Conservation (phyloP, 2,113 vertebrate species). For the Coracopsis vasa region DNA sequence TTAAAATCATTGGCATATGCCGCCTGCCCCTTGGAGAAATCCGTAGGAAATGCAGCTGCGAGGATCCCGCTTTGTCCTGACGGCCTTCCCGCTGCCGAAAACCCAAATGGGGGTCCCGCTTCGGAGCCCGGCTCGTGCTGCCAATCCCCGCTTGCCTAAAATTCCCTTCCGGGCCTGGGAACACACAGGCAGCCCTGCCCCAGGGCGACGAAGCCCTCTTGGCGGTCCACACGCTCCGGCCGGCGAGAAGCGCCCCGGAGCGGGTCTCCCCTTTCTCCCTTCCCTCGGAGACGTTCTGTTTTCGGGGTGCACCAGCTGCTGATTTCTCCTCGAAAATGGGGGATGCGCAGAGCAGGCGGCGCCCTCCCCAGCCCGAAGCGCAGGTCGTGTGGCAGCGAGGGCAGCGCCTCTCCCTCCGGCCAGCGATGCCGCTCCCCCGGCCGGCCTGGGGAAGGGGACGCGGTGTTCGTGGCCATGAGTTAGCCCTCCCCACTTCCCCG, state of each 20-base stretch:
- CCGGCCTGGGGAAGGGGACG: not conserved
- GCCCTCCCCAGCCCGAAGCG: not conserved
- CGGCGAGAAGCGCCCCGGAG: not conserved
- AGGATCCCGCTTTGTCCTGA: not conserved
- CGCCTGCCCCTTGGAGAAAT: slow-evolving; percentile 42
- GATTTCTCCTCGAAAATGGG: too few relatives aligned
- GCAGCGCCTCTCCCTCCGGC: not conserved
- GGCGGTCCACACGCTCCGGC: fast-evolving
- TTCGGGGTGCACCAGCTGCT: not conserved
- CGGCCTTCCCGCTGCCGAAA: not conserved
- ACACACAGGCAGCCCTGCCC: fast-evolving
- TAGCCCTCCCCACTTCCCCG: not conserved
- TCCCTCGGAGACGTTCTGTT: not conserved
- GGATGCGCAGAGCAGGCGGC: not conserved
- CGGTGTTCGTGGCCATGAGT: not conserved
- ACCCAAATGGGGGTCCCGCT: not conserved
- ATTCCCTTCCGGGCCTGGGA: not conserved
- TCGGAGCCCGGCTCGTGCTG: not conserved
- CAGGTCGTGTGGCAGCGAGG: not conserved
- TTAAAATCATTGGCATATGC: slow-evolving; percentile 68
- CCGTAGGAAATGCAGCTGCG: slow-evolving; percentile 19
- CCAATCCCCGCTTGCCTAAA: not conserved
- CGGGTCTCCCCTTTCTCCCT: not conserved
- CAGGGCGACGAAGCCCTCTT: fast-evolving
- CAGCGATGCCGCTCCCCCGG: not conserved